Base-by-base conservation (phyloP, 2,888 invertebrate species). In the Drosophila ochracea region DNA sequence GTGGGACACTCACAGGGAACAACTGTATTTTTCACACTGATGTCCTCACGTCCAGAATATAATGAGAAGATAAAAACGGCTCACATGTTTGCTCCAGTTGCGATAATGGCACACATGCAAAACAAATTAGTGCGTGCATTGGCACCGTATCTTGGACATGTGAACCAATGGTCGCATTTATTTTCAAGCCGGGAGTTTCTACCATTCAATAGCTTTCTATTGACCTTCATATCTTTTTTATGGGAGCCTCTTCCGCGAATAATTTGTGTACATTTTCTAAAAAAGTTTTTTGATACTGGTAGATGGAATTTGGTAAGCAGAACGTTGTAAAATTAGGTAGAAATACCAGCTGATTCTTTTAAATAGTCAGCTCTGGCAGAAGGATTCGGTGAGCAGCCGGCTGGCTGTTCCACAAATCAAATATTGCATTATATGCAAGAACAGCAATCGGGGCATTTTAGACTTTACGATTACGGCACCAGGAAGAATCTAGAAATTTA, bases 261-360 rank as follows among this genome's bases (percentile, higher is more conserved):
- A 0, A 68, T 96, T 0, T 97, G 97, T 91, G 93, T 94, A 50
- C 95, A 95, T 21, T 33, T 80, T 81, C 88, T 95, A 11, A 82
- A 95, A 4, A 95, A 95, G 90, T 91, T 96, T 11, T 76, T 69
- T 6, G 31, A 53, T 49, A 94, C 93, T 4, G 54, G 30, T 41
- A 63, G 71, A 7, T 73, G 69, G 41, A 88, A 88, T 69, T 78
- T 57, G 74, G 90, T 85, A 31, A 71, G 77, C 53, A n/a, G 21
- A 21, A 16, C 16, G 0, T n/a, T 3, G 0, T 30, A 2, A 37
- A 13, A 31, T 6, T 2, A 37, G 16, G 4, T 16, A 16, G 1
- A 25, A 21, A 30, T 25, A 11, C 11, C 1, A 41, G 13, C 11
- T 1, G 4, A 58, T 28, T 41, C 16, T 21, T 25, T 54, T 71